A percentile compares a stretch with the other conserved stretches of the same genome.
Evolutionary conservation across 2,797 vertebrate species (phyloP).

Genomic region (Kryptopterus vitreolus): DNA sequence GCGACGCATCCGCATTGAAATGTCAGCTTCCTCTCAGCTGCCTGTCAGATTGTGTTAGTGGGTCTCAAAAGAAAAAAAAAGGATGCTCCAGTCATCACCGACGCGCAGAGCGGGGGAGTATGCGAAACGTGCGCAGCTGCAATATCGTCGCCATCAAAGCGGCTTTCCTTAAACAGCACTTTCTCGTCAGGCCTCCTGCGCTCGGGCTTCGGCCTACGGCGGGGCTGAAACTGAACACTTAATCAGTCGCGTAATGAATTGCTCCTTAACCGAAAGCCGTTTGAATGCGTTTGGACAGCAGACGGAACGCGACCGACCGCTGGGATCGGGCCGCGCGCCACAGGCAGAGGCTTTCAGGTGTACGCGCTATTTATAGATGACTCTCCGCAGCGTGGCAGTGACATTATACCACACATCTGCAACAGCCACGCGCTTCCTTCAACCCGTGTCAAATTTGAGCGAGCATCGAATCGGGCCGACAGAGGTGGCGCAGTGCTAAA

Average conservation of each 20-base stretch:
- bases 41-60: not conserved
- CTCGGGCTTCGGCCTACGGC: not conserved
- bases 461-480: not conserved
- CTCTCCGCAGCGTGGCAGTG: not conserved
- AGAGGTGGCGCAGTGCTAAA: too few species aligned
- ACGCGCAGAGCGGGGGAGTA: not conserved
- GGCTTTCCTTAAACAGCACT: not conserved
- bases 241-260: conserved; percentile 29
- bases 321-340: conserved; percentile 20
- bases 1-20: conserved; percentile 36
- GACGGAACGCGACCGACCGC: conserved; percentile 7
- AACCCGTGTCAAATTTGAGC: not conserved
- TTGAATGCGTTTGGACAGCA: conserved; percentile 1
- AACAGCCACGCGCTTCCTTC: not conserved
- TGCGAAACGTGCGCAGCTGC: conserved; percentile 19
- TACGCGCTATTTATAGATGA: conserved; percentile 39
- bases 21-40: conserved; percentile 43
- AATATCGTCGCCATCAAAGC: not conserved
- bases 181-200: not conserved
- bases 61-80: not conserved
- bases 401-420: conserved; percentile 5
- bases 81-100: not conserved
- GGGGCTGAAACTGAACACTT: conserved; percentile 15
- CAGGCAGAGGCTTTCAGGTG: conserved; percentile 38
- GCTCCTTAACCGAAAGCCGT: conserved; percentile 25